Base-by-base conservation (phyloP, 2,888 invertebrate genomes). In the Gisinianus flammeolus region DNA sequence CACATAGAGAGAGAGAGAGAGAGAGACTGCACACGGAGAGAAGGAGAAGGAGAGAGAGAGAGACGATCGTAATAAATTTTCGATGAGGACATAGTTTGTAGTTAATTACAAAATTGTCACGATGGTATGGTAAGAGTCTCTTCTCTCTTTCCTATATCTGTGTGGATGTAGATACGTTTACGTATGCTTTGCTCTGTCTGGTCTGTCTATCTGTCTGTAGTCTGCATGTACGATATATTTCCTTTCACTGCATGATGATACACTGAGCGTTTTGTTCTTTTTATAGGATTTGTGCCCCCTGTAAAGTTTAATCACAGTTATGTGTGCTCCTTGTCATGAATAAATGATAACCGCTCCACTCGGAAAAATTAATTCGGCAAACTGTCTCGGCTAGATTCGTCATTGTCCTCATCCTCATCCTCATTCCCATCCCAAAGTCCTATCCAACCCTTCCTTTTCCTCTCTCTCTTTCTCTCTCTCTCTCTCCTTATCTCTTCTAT, bases 311-410 rank as follows among this genome's bases (percentile, higher is more conserved):
- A 85, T 85, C 85, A 85, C 83, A 83, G 85, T 85, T 83, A 83
- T 85, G 82, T 22, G 79, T 83, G 81, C 85, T 83, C 85, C 83
- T 83, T 80, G 84, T 82, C 84, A 85, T 85, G 85, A 85, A 85
- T 85, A 85, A 85, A 85, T 85, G 83, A 85, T 85, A 81, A 80
- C 82, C n/a, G 80, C 81, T 84, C 85, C 82, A 85, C 85, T 85
- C 82, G 85, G 83, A 85, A 85, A 85, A 85, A 85, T 85, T 85
- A 85, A 85, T 85, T 85, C 85, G 82, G 80, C 80, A 84, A 84
- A 85, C 83, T 85, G 85, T 85, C 85, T 82, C 85, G 82, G 81
- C 82, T 82, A 82, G 83, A 85, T 83, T 83, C 84, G 83, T 84
- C 84, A 84, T 82, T 83, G 82, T 82, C 82, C 82, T 66, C 69